A percentile compares a stretch with the other conserved stretches of the same genome.
Conservation (phyloP, 2,113 vertebrate species). For the Pycnonotus jocosus region DNA sequence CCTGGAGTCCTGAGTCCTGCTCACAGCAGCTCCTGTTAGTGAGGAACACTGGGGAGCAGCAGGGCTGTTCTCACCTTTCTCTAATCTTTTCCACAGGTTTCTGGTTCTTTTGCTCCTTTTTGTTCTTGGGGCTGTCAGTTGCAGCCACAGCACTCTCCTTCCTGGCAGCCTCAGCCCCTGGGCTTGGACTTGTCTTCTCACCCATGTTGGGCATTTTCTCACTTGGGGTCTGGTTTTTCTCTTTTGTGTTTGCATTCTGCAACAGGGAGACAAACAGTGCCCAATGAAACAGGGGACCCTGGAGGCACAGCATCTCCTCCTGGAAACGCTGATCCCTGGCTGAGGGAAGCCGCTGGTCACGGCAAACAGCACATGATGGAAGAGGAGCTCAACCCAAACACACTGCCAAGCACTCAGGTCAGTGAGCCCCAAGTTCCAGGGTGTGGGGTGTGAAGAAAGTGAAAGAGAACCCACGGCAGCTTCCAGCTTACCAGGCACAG, state of each 20-base stretch:
- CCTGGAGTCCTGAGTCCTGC: background rate
- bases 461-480: background rate
- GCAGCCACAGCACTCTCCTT: background rate
- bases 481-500: background rate
- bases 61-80: slow-evolving; percentile 22
- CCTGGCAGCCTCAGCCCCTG: background rate
- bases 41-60: background rate
- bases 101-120: background rate
- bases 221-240: background rate
- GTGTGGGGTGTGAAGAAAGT: background rate
- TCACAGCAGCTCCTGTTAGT: background rate
- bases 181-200: background rate
- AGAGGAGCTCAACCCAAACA: background rate
- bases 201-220: fast-evolving
- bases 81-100: background rate
- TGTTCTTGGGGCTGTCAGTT: background rate
- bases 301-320: background rate
- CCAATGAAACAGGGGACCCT: background rate
- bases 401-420: background rate
- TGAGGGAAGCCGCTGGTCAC: background rate
- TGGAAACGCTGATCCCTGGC: background rate
- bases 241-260: background rate
- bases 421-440: background rate
- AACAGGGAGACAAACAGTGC: background rate
- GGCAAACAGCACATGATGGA: fast-evolving